Evolutionary conservation across 1,140 invertebrate species (phyloP).

Genomic region (Andricus grossulariae): DNA sequence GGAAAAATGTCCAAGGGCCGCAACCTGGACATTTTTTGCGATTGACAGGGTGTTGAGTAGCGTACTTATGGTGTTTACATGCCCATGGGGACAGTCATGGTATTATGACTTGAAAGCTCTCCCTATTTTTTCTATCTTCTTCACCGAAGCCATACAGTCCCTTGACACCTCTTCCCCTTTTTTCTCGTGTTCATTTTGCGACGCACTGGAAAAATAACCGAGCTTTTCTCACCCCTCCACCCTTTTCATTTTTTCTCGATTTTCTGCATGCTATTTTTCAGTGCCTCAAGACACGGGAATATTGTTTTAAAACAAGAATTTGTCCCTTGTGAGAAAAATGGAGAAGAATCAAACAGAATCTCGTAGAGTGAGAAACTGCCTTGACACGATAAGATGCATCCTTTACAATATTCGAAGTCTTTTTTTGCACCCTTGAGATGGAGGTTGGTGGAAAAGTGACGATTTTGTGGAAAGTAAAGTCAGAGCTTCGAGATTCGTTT

Average conservation of each 20-base stretch:
- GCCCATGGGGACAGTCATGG: slow-evolving; percentile 58
- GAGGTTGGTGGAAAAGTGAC: not conserved
- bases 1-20: too few species aligned
- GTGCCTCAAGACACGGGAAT: slow-evolving; percentile 52
- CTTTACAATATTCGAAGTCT: not conserved
- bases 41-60: slow-evolving; percentile 43
- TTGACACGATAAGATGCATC: not conserved
- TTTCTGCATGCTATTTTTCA: not conserved
- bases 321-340: slow-evolving; percentile 68
- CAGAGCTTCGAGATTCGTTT: not conserved
- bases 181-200: not conserved
- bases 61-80: slow-evolving; percentile 65
- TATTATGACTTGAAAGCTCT: not conserved
- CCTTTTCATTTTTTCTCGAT: not conserved
- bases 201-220: slow-evolving; percentile 3
- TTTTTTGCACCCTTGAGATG: not conserved
- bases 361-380: slow-evolving; percentile 63
- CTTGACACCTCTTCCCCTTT: not conserved
- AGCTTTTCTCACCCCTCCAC: not conserved
- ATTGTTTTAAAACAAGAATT: slow-evolving; percentile 74
- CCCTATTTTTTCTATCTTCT: not conserved
- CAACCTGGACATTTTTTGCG: too few species aligned
- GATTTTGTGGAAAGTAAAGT: not conserved
- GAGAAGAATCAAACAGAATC: slow-evolving; percentile 38
- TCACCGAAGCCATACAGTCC: slow-evolving; percentile 23